Evolutionary conservation across 2,797 vertebrate species (phyloP).

Genomic region (Zonotrichia albicollis): DNA sequence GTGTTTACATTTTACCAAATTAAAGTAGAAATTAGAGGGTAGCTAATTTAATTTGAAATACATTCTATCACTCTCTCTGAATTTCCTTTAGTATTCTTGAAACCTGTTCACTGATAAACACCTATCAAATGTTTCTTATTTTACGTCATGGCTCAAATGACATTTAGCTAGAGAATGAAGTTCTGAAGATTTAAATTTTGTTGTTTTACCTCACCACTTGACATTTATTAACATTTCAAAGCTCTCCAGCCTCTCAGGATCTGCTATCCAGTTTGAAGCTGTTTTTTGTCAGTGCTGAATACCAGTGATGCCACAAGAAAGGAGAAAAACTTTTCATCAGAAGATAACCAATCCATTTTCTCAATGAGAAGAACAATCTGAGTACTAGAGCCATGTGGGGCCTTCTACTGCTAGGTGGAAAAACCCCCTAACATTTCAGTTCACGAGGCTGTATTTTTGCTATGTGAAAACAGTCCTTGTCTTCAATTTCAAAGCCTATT

Average conservation of each 20-base stretch:
- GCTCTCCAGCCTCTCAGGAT: not conserved
- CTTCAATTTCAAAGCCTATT: not conserved
- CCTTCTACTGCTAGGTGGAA: not conserved
- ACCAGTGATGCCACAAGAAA: not conserved
- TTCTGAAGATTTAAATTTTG: not conserved
- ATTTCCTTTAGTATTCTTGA: not conserved
- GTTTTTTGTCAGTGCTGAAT: not conserved
- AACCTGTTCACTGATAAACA: not conserved
- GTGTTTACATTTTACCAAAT: not conserved
- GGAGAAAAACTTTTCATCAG: not conserved
- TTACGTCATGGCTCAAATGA: fast-evolving
- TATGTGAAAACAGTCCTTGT: not conserved
- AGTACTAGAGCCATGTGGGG: not conserved
- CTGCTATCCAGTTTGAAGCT: not conserved
- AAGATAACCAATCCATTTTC: not conserved
- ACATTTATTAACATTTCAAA: not conserved
- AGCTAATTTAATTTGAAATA: not conserved
- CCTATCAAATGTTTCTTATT: not conserved
- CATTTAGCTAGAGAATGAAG: not conserved
- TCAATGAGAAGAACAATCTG: not conserved
- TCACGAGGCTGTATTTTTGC: not conserved
- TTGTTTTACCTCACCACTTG: not conserved
- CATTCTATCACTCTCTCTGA: not conserved
- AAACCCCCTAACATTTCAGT: not conserved
- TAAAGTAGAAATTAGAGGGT: not conserved